Conservation (phyloP, 2,888 invertebrate genomes). For the Thecophora atra region DNA sequence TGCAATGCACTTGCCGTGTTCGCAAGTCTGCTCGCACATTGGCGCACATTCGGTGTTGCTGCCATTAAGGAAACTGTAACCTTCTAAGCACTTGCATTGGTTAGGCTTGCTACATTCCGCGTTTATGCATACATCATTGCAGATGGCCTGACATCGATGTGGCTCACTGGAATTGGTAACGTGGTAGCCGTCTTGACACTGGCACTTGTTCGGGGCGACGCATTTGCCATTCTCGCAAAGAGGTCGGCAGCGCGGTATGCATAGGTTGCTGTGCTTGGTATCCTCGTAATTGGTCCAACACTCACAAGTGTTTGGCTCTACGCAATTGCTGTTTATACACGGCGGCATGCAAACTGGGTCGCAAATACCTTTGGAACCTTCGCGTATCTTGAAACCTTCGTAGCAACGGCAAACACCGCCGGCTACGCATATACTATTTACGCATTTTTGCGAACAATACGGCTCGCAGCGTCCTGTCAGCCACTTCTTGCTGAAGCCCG, state of each 20-base stretch:
- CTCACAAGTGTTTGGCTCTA: slow-evolving; percentile 62
- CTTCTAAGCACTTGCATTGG: slow-evolving; percentile 67
- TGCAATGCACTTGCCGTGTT: slow-evolving; percentile 56
- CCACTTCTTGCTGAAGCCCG: slow-evolving; percentile 59
- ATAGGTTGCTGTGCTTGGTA: slow-evolving; percentile 54
- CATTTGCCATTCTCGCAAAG: slow-evolving; percentile 66
- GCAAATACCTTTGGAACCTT: slow-evolving; percentile 56
- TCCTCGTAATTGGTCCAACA: slow-evolving; percentile 60
- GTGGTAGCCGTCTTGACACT: slow-evolving; percentile 64
- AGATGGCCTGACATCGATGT: slow-evolving; percentile 53
- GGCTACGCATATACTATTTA: slow-evolving; percentile 67
- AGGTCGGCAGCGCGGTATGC: slow-evolving; percentile 58
- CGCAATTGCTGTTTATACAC: slow-evolving; percentile 66
- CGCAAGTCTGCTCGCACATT: slow-evolving; percentile 55
- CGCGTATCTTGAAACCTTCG: slow-evolving; percentile 63
- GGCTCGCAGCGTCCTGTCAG: slow-evolving; percentile 59
- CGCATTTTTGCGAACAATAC: slow-evolving; percentile 57
- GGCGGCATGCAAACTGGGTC: slow-evolving; percentile 61
- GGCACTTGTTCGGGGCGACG: slow-evolving; percentile 66
- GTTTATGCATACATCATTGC: slow-evolving; percentile 58
- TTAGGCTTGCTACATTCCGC: slow-evolving; percentile 70
- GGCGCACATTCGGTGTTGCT: slow-evolving; percentile 60
- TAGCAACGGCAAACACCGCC: slow-evolving; percentile 69
- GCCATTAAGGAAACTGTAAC: slow-evolving; percentile 57
- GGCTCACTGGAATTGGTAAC: slow-evolving; percentile 54